Percentiles rank a stretch among this genome's conserved stretches.
phyloP scores from a whole-genome alignment of 2,797 vertebrate genomes.

The Hemibagrus guttatus region DNA sequence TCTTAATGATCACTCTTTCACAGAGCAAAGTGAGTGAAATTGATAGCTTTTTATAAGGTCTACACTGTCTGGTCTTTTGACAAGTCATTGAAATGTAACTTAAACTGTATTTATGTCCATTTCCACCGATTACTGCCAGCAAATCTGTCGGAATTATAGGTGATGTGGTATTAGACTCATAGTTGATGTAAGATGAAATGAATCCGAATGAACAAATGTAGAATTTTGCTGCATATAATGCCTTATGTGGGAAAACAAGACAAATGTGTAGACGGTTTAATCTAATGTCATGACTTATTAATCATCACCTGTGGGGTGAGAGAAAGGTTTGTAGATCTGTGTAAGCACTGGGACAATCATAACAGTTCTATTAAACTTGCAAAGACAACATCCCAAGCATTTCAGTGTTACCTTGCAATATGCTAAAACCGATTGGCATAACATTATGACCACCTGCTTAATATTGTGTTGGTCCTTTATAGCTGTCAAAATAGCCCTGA shows the following conservation, averaged over 20 bases:
- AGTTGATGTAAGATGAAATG: slow-evolving; percentile 32
- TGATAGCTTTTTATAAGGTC: slow-evolving; percentile 65
- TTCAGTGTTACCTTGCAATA: background rate
- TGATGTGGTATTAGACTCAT: slow-evolving; percentile 30
- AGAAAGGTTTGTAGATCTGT: background rate
- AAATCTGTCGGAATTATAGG: slow-evolving; percentile 66
- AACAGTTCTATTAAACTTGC: background rate
- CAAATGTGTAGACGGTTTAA: background rate
- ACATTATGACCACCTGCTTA: too few relatives aligned
- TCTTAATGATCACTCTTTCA: slow-evolving; percentile 67
- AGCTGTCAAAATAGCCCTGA: too few relatives aligned
- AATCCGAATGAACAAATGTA: slow-evolving; percentile 40
- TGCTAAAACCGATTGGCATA: background rate
- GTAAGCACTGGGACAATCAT: background rate
- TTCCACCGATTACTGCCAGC: slow-evolving; percentile 64
- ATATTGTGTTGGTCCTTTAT: too few relatives aligned
- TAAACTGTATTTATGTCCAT: slow-evolving; percentile 76
- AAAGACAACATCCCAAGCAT: background rate
- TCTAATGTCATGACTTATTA: slow-evolving; percentile 1
- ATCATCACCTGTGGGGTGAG: background rate
- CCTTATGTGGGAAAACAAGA: background rate
- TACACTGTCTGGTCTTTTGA: slow-evolving; percentile 68
- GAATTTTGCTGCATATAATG: slow-evolving; percentile 26
- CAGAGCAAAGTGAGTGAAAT: slow-evolving; percentile 59
- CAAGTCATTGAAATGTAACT: slow-evolving; percentile 65